Evolutionary conservation across 1,140 invertebrate genomes (phyloP).

Genomic region (Lasaia peninsularis): DNA sequence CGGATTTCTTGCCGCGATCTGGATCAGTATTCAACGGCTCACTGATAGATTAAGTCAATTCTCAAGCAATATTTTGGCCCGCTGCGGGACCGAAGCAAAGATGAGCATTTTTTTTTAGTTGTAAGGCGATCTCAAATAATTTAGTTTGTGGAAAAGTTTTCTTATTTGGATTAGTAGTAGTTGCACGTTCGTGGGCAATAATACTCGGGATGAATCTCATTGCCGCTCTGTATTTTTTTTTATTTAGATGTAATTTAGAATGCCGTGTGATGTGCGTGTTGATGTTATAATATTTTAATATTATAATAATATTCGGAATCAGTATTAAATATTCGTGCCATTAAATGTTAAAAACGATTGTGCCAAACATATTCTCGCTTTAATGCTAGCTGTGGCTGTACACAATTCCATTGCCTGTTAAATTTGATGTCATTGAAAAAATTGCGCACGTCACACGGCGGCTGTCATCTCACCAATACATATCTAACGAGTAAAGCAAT

Average conservation of each 20-base stretch:
- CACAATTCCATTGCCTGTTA: conserved; percentile 10
- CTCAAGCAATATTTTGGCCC: conserved; percentile 27
- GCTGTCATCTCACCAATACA: conserved; percentile 50
- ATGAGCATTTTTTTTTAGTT: conserved; percentile 50
- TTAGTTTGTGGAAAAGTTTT: conserved; percentile 51
- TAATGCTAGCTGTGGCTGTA: conserved; percentile 14
- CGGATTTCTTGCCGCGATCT: conserved; percentile 40
- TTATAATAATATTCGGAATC: conserved; percentile 23
- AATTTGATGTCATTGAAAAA: conserved; percentile 20
- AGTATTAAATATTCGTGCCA: conserved; percentile 53
- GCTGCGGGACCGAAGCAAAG: conserved; percentile 44
- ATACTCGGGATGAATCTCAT: conserved; percentile 50
- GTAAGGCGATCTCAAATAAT: conserved; percentile 72
- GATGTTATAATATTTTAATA: conserved; percentile 9
- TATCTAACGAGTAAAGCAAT: conserved; percentile 64
- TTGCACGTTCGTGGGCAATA: conserved; percentile 59
- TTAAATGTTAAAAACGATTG: conserved; percentile 35
- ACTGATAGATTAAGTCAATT: conserved; percentile 42
- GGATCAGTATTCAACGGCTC: conserved; percentile 44
- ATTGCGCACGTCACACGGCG: conserved; percentile 35
- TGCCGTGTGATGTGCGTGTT: conserved; percentile 32
- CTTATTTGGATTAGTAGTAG: conserved; percentile 44
- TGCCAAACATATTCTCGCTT: conserved; percentile 34
- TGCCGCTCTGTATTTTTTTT: conserved; percentile 54
- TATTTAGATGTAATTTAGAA: conserved; percentile 21